Percentiles rank a stretch among this genome's conserved stretches.
phyloP scores from a whole-genome alignment of 2,888 invertebrate genomes.

The Eustalomyia histrio region DNA sequence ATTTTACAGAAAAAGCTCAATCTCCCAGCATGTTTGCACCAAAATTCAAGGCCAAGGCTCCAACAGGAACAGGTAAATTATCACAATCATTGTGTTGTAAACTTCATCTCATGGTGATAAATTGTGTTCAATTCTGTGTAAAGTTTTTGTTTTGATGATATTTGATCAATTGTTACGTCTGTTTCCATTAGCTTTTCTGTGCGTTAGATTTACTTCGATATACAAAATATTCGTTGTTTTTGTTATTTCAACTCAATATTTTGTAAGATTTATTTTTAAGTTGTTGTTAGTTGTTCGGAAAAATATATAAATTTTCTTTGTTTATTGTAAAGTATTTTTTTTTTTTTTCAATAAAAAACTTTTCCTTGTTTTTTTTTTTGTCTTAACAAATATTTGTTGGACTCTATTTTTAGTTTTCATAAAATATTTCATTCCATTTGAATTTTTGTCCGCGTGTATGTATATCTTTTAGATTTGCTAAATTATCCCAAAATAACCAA shows the following conservation, averaged over 20 bases:
- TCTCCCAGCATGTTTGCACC: slow-evolving; percentile 86
- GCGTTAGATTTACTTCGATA: background rate
- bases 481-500: no score
- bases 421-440: slow-evolving; percentile 34
- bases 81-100: background rate
- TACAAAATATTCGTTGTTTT: background rate
- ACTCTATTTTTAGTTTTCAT: slow-evolving; percentile 55
- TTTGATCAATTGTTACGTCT: slow-evolving; percentile 8
- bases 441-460: slow-evolving; percentile 10
- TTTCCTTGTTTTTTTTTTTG: background rate
- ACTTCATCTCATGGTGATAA: slow-evolving; percentile 25
- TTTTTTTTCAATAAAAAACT: slow-evolving; percentile 7
- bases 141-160: slow-evolving; percentile 14
- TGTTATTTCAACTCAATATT: no score
- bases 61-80: slow-evolving; percentile 78
- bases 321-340: slow-evolving; percentile 32
- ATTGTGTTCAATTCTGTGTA: slow-evolving; percentile 7
- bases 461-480: background rate
- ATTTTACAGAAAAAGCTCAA: slow-evolving; percentile 81
- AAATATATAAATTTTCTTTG: background rate
- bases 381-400: slow-evolving; percentile 28
- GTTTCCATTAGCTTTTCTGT: background rate
- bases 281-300: background rate
- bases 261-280: no score
- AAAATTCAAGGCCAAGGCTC: slow-evolving; percentile 90